Evolutionary conservation across 2,888 invertebrate species (phyloP).

Genomic region (Fissipunctia ypsillon): DNA sequence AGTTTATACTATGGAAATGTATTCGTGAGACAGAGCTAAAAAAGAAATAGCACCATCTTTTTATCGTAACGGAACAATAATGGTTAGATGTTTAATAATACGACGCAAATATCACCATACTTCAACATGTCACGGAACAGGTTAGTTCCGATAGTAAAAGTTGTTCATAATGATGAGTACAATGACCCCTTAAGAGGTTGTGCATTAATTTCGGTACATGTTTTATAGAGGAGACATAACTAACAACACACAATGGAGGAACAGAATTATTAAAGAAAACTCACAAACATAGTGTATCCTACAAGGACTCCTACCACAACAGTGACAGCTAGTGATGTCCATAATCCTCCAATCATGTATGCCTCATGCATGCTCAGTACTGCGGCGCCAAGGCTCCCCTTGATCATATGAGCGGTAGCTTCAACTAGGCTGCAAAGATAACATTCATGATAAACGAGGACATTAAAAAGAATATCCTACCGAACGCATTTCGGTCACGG

Average conservation of each 20-base stretch:
- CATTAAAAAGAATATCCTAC: no score
- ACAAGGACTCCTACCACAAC: conserved; percentile 72
- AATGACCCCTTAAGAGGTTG: no score
- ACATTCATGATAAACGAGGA: background rate
- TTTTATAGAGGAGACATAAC: no score
- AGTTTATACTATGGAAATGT: no score
- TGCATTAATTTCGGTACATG: no score
- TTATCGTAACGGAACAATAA: background rate
- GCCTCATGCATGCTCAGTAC: conserved; percentile 83
- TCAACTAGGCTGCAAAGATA: conserved; percentile 73
- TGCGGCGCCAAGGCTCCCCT: conserved; percentile 81
- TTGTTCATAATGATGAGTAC: no score
- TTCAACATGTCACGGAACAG: no score
- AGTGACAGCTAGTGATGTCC: conserved; percentile 76
- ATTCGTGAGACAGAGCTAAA: background rate
- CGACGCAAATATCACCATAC: no score
- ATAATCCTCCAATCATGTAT: conserved; percentile 81
- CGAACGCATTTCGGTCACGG: background rate
- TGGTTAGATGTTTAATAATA: background rate
- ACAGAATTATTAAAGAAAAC: conserved; percentile 61
- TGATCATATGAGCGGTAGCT: conserved; percentile 79
- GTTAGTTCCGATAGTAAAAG: no score
- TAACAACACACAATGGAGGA: no score
- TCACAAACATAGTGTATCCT: conserved; percentile 77
- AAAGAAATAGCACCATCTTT: background rate